phyloP scores from a whole-genome alignment of 2,888 invertebrate species.

The Agriopis leucophaearia region DNA sequence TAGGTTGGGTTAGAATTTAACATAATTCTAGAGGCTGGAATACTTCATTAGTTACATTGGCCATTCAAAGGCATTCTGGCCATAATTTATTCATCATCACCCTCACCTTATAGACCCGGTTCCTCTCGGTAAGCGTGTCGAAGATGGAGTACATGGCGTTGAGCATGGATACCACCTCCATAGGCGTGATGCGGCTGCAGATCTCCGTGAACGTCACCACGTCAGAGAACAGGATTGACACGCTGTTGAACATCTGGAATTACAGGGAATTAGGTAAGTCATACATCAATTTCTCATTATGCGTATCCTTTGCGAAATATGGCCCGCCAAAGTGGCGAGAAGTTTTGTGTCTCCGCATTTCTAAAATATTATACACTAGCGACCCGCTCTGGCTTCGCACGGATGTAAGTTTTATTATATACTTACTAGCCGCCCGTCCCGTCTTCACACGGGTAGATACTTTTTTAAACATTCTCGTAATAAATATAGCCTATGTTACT shows the following conservation, averaged over 20 bases:
- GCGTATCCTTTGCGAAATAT: no score
- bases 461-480: no score
- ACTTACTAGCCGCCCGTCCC: no score
- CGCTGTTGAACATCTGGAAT: slow-evolving; percentile 96
- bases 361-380: no score
- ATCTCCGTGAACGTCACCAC: slow-evolving; percentile 99
- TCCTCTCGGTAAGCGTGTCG: slow-evolving; percentile 96
- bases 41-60: neutral
- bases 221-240: slow-evolving; percentile 98
- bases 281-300: neutral
- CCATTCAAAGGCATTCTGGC: neutral
- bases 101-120: slow-evolving; percentile 96
- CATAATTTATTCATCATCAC: neutral
- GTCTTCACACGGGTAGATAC: no score
- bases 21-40: no score
- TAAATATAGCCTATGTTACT: no score
- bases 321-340: no score
- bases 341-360: no score
- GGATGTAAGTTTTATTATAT: no score
- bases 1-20: neutral
- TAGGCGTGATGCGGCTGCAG: slow-evolving; percentile 97
- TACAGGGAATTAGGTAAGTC: neutral
- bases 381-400: no score
- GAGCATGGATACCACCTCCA: slow-evolving; percentile 99
- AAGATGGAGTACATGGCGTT: slow-evolving; percentile 99